Percentiles rank a stretch among this genome's conserved stretches.
Evolutionary conservation across 2,888 invertebrate genomes (phyloP).

Genomic region (Drosophila nr. medialis): DNA sequence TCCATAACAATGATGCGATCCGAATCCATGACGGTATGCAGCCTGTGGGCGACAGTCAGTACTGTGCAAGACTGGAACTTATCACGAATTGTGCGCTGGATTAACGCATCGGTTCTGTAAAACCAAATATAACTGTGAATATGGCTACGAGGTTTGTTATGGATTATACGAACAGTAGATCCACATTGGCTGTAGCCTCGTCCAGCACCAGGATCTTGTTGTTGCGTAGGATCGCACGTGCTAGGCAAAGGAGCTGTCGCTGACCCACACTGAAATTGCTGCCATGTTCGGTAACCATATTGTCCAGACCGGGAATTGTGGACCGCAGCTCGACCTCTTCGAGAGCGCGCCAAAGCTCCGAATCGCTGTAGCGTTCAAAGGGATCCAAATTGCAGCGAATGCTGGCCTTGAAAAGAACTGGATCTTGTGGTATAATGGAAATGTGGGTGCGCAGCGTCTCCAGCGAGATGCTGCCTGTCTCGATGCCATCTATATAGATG

Average conservation of each 20-base stretch:
- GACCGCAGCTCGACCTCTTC: slow-evolving; percentile 86
- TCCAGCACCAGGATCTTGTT: slow-evolving; percentile 88
- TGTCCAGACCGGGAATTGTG: slow-evolving; percentile 85
- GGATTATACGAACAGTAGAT: slow-evolving; percentile 85
- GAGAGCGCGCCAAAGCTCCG: slow-evolving; percentile 81
- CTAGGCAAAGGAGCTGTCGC: slow-evolving; percentile 88
- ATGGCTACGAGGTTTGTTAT: no score
- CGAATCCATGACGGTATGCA: slow-evolving; percentile 96
- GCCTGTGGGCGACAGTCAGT: slow-evolving; percentile 94
- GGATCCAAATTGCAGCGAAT: slow-evolving; percentile 88
- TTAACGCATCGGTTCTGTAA: slow-evolving; percentile 90
- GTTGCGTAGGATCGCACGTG: slow-evolving; percentile 87
- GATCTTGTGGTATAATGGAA: slow-evolving; percentile 87
- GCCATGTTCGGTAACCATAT: slow-evolving; percentile 86
- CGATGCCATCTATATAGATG: slow-evolving; percentile 89
- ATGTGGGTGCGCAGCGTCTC: slow-evolving; percentile 85
- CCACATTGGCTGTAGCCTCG: slow-evolving; percentile 90
- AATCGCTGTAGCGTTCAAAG: slow-evolving; percentile 83
- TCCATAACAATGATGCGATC: slow-evolving; percentile 95
- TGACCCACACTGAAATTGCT: slow-evolving; percentile 89
- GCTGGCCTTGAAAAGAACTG: slow-evolving; percentile 87
- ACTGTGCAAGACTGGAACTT: slow-evolving; percentile 94
- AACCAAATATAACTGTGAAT: not conserved
- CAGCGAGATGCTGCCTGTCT: slow-evolving; percentile 85
- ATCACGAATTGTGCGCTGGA: slow-evolving; percentile 92